Evolutionary conservation across 2,113 vertebrate species (phyloP).

Genomic region (Microtus ochrogaster): DNA sequence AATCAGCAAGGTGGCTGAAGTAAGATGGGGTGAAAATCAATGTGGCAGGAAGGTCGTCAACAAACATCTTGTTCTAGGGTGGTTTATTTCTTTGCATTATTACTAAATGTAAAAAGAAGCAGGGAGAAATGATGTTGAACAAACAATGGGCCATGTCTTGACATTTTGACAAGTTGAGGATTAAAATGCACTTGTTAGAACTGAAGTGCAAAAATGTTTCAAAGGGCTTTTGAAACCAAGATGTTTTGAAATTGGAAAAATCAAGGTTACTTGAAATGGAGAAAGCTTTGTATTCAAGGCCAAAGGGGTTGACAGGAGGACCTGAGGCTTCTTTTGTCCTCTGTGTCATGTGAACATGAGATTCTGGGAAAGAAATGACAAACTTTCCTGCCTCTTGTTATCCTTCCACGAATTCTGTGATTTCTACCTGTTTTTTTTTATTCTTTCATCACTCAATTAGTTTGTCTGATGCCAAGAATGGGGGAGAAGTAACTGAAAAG

Average conservation of each 20-base stretch:
- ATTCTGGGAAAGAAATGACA: constrained; percentile 10
- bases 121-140: neutral
- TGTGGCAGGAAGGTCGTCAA: neutral
- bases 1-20: neutral
- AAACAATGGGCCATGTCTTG: neutral
- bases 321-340: neutral
- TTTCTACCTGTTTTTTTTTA: neutral
- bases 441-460: neutral
- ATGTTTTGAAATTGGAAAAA: constrained; percentile 42
- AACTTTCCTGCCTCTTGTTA: neutral
- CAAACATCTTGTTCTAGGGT: neutral
- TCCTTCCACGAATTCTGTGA: neutral
- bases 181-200: constrained; percentile 55
- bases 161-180: neutral
- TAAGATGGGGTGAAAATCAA: neutral
- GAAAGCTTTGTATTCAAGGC: neutral
- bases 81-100: neutral
- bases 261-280: constrained; percentile 14
- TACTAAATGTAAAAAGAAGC: neutral
- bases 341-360: neutral
- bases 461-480: neutral
- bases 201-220: constrained; percentile 14
- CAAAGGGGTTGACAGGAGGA: neutral
- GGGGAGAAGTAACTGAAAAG: neutral
- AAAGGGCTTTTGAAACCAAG: constrained; percentile 48